phyloP scores from a whole-genome alignment of 2,888 invertebrate species.

The Aelia acuminata region DNA sequence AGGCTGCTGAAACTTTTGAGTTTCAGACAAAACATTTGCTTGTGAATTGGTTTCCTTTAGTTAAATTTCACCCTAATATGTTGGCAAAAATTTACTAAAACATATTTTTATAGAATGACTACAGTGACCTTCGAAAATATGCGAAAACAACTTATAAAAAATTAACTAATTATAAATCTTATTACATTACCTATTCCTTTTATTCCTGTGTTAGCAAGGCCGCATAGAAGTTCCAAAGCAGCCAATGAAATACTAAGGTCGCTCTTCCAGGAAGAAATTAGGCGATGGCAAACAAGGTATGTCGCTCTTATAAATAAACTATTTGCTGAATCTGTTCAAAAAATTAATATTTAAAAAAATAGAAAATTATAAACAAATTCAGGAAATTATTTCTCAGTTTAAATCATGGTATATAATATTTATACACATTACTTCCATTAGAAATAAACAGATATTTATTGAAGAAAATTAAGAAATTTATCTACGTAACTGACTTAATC shows the following conservation, averaged over 20 bases:
- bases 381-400: neutral
- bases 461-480: neutral
- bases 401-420: neutral
- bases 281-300: slow-evolving; percentile 92
- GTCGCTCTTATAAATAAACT: slow-evolving; percentile 93
- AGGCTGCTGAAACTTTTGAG: no score
- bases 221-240: slow-evolving; percentile 91
- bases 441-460: neutral
- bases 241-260: slow-evolving; percentile 95
- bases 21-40: no score
- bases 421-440: no score
- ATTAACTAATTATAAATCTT: slow-evolving; percentile 34
- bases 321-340: slow-evolving; percentile 81
- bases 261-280: slow-evolving; percentile 96
- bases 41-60: no score
- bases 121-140: no score
- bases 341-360: neutral
- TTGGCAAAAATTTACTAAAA: no score
- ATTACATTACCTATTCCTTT: slow-evolving; percentile 84
- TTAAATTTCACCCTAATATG: no score
- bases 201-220: slow-evolving; percentile 90
- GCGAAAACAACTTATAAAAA: no score
- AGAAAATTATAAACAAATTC: neutral
- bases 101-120: no score
- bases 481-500: neutral